Conservation (phyloP, 2,113 vertebrate species). For the Misgurnus anguillicaudatus region DNA sequence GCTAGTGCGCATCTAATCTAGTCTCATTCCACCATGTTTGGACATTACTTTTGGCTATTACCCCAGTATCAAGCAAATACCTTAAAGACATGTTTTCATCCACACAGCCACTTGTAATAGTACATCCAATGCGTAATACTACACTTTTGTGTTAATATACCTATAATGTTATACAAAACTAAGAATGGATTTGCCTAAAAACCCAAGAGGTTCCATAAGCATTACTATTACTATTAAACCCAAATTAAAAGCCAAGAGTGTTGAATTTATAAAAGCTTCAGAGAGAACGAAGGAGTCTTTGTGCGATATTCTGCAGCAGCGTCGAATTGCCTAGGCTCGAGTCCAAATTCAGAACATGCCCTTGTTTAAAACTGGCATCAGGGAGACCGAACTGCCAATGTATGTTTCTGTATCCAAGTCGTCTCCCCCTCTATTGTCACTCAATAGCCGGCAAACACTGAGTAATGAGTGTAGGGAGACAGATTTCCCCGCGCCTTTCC, state of each 20-base stretch:
- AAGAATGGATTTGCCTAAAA: constrained; percentile 60
- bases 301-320: constrained; percentile 3
- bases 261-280: constrained; percentile 71
- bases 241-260: constrained; percentile 66
- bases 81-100: background rate
- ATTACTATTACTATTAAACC: constrained; percentile 67
- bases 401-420: constrained; percentile 57
- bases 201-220: constrained; percentile 66
- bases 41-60: constrained; percentile 7
- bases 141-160: background rate
- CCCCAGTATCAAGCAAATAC: constrained; percentile 6
- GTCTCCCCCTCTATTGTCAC: constrained; percentile 24
- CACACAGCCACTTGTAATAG: background rate
- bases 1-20: background rate
- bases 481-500: constrained; percentile 55
- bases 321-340: constrained; percentile 19
- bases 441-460: constrained; percentile 66
- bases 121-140: background rate
- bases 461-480: constrained; percentile 57
- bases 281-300: constrained; percentile 49
- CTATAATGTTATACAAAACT: constrained; percentile 39
- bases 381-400: constrained; percentile 69
- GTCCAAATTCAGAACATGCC: constrained; percentile 34
- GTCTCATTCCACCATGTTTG: background rate
- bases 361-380: constrained; percentile 64